Conservation (phyloP, 2,888 invertebrate genomes). For the Clitarchus hookeri region DNA sequence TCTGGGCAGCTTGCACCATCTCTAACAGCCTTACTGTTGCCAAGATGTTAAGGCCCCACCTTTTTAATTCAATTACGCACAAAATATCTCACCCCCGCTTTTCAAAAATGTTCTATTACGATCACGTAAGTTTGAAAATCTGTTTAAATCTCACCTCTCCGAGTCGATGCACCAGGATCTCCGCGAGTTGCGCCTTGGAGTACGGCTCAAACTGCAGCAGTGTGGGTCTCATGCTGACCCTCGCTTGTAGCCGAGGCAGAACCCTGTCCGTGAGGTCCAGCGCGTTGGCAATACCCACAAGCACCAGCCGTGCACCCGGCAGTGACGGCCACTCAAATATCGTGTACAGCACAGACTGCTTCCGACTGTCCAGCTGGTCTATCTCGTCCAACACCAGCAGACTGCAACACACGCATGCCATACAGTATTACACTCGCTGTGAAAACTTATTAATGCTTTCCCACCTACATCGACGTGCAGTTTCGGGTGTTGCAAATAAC, state of each 20-base stretch:
- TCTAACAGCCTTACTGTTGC: too few relatives aligned
- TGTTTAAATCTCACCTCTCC: conserved; percentile 55
- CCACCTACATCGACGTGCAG: neutral
- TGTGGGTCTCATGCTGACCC: conserved; percentile 71
- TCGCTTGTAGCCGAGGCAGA: conserved; percentile 82
- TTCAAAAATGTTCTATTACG: too few relatives aligned
- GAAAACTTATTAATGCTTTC: conserved; percentile 23
- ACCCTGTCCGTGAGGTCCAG: conserved; percentile 91
- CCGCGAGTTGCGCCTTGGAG: conserved; percentile 83
- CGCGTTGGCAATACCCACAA: conserved; percentile 94
- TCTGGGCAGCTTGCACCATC: too few relatives aligned
- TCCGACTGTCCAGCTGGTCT: conserved; percentile 85
- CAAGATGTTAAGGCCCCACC: too few relatives aligned
- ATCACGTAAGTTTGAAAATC: too few relatives aligned
- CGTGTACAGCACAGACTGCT: conserved; percentile 86
- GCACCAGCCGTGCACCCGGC: conserved; percentile 68
- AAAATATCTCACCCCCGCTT: too few relatives aligned
- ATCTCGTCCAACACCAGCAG: conserved; percentile 92
- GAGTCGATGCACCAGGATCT: conserved; percentile 81
- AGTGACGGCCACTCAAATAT: conserved; percentile 92
- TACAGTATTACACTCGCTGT: neutral
- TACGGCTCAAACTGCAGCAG: conserved; percentile 93
- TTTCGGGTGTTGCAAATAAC: conserved; percentile 21
- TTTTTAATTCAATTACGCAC: too few relatives aligned
- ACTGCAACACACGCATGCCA: conserved; percentile 52